A percentile compares a stretch with the other conserved stretches of the same genome.
Evolutionary conservation across 2,113 vertebrate genomes (phyloP).

Genomic region (Lanius collurio): DNA sequence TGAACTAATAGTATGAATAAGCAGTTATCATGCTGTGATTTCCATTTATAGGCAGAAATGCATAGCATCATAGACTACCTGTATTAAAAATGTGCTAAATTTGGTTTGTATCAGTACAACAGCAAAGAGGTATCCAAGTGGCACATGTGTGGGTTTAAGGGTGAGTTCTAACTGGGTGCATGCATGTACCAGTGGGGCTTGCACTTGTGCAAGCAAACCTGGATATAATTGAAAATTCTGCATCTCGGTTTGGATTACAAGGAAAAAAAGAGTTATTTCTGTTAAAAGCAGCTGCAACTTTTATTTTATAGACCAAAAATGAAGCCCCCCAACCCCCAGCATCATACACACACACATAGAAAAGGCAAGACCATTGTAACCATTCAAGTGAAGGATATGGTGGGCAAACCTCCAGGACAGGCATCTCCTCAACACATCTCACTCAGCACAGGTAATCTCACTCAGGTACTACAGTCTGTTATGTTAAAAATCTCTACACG

Average conservation of each 20-base stretch:
- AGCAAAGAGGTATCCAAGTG: neutral
- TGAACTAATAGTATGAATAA: neutral
- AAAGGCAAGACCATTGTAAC: conserved; percentile 51
- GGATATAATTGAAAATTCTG: neutral
- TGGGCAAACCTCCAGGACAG: conserved; percentile 42
- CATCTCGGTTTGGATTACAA: neutral
- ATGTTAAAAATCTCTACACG: conserved; percentile 60
- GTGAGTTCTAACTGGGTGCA: neutral
- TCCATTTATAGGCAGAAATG: neutral
- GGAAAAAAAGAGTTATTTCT: neutral
- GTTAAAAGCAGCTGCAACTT: conserved; percentile 63
- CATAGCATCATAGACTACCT: neutral
- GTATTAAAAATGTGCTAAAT: neutral
- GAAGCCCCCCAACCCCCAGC: neutral
- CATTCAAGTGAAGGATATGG: conserved; percentile 36
- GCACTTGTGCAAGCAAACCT: neutral
- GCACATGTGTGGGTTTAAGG: neutral
- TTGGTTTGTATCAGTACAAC: neutral
- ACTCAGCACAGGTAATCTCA: conserved; percentile 39
- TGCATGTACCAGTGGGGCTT: neutral
- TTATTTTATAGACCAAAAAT: conserved; percentile 57
- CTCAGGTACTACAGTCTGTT: conserved; percentile 61
- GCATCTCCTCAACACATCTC: conserved; percentile 61
- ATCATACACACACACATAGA: conserved; percentile 15
- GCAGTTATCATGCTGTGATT: neutral